Evolutionary conservation across 64 coral and sea anemone genomes (phyloP).

Genomic region (Montipora cactus): DNA sequence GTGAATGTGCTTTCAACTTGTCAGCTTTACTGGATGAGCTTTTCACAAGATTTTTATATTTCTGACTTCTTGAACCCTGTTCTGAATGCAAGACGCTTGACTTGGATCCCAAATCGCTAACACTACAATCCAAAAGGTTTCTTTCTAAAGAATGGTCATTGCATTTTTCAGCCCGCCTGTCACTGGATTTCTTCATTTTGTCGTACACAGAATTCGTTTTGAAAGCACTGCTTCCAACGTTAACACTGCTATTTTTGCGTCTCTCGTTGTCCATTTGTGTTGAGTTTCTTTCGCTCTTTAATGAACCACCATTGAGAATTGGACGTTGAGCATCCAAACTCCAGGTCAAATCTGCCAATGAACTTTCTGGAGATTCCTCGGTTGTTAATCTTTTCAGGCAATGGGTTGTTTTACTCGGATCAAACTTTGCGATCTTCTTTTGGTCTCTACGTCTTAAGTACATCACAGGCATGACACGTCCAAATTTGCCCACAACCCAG

Average conservation of each 20-base stretch:
- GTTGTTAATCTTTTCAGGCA: slow-evolving; percentile 78
- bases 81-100: neutral
- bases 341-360: slow-evolving; percentile 81
- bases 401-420: slow-evolving; percentile 92
- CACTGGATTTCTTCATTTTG: neutral
- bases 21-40: neutral
- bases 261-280: neutral
- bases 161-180: too few species aligned
- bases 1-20: too few species aligned
- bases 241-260: neutral
- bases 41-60: neutral
- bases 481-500: slow-evolving; percentile 98
- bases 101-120: neutral
- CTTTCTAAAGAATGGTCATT: too few species aligned
- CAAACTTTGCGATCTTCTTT: slow-evolving; percentile 89
- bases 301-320: neutral
- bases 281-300: neutral
- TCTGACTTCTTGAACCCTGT: too few species aligned
- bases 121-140: neutral
- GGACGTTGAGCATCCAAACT: slow-evolving; percentile 47
- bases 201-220: neutral
- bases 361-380: slow-evolving; percentile 11
- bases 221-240: too few species aligned
- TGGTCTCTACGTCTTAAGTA: slow-evolving; percentile 78
- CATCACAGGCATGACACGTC: slow-evolving; percentile 85